Evolutionary conservation across 1,140 invertebrate genomes (phyloP).

Genomic region (Neodiprion fabricii): DNA sequence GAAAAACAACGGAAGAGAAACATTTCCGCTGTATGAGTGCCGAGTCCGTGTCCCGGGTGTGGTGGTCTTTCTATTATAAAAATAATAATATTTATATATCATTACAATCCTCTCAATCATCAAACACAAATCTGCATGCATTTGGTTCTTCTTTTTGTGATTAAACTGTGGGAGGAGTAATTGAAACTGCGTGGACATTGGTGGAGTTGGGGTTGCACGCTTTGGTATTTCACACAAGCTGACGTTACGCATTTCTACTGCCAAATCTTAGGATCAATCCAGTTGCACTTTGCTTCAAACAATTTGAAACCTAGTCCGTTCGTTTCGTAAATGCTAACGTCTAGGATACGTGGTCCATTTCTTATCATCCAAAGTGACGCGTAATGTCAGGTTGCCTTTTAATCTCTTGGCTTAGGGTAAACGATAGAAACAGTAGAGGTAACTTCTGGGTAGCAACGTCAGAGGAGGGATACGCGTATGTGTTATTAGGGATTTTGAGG

Average conservation of each 20-base stretch:
- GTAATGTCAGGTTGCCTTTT: not conserved
- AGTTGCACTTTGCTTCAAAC: not conserved
- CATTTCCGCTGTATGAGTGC: too few relatives aligned
- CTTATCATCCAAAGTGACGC: not conserved
- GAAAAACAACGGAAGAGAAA: too few relatives aligned
- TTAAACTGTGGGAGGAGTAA: not conserved
- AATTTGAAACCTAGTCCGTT: not conserved
- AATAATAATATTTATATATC: not conserved
- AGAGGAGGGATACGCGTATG: conserved; percentile 52
- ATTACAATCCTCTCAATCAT: not conserved
- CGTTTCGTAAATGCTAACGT: not conserved
- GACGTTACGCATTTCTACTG: not conserved
- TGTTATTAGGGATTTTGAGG: conserved; percentile 52
- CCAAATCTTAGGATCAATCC: not conserved
- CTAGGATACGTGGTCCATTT: not conserved
- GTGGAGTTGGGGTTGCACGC: conserved; percentile 11
- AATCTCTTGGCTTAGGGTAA: not conserved
- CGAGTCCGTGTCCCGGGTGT: too few relatives aligned
- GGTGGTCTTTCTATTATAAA: not conserved
- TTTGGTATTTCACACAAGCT: not conserved
- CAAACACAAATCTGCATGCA: not conserved
- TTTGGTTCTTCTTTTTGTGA: conserved; percentile 9
- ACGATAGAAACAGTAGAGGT: not conserved
- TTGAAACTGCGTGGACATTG: conserved; percentile 1
- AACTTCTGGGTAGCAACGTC: conserved; percentile 32